phyloP scores from a whole-genome alignment of 2,113 vertebrate genomes.

The Carassius auratus region DNA sequence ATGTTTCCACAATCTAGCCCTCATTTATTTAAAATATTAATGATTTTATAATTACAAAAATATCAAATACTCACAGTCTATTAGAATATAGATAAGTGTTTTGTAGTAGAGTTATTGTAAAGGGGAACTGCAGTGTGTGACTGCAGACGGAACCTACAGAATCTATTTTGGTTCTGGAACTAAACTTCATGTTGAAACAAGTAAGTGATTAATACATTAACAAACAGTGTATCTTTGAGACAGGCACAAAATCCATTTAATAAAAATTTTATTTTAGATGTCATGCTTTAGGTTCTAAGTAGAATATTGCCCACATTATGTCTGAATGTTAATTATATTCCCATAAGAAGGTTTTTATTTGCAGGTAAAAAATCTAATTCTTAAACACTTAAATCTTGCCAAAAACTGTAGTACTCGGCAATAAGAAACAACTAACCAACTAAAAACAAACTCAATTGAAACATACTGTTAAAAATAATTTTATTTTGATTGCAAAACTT shows the following conservation, averaged over 20 bases:
- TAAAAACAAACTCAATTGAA: not conserved
- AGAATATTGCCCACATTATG: not conserved
- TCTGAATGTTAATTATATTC: not conserved
- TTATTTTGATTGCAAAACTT: not conserved
- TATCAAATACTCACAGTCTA: not conserved
- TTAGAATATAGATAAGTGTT: not conserved
- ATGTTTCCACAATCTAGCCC: not conserved
- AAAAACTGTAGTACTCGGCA: not conserved
- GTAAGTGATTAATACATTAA: slow-evolving; percentile 53
- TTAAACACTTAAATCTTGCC: not conserved
- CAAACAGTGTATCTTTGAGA: not conserved
- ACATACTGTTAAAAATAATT: not conserved
- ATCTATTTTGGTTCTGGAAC: slow-evolving; percentile 55
- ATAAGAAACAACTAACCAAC: not conserved
- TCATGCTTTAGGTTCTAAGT: not conserved
- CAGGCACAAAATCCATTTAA: not conserved
- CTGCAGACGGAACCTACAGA: slow-evolving; percentile 33
- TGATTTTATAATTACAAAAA: no score
- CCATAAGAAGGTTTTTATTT: not conserved
- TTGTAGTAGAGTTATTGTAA: slow-evolving; percentile 41
- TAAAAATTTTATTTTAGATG: not conserved
- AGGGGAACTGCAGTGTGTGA: slow-evolving; percentile 48
- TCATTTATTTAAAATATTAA: not conserved
- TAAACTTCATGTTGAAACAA: slow-evolving; percentile 53
- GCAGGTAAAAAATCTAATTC: not conserved